Percentiles rank a stretch among this genome's conserved stretches.
These are phyloP conservation scores for Dendrocopos noguchii DNA, from an alignment of 2,113 vertebrate species.

Conservation along the genomic window DNA sequence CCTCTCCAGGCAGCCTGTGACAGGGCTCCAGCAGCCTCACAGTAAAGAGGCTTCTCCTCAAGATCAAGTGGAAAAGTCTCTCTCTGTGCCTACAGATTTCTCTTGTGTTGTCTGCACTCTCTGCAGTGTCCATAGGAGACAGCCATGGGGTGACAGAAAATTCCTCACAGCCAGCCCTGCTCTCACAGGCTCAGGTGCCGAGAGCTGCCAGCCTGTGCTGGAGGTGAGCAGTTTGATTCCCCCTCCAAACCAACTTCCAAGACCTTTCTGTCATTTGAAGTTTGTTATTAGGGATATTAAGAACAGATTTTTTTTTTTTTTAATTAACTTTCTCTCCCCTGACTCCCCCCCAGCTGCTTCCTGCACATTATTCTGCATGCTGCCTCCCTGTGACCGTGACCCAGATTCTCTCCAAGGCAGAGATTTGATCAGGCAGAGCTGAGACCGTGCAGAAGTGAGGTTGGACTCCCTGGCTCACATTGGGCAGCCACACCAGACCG, in stretches of 20 bases:
- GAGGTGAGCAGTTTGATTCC: neutral
- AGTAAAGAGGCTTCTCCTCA: too few relatives aligned
- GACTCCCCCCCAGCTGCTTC: neutral
- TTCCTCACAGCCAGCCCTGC: neutral
- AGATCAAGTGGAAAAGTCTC: too few relatives aligned
- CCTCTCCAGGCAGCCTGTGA: too few relatives aligned
- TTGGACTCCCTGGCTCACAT: neutral
- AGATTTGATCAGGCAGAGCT: neutral
- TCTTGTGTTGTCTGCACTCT: too few relatives aligned
- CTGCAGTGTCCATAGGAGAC: too few relatives aligned
- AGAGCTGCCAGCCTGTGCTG: accelerated
- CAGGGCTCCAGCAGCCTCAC: too few relatives aligned
- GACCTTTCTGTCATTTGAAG: neutral
- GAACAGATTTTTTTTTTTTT: constrained; percentile 27
- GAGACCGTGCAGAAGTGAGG: neutral
- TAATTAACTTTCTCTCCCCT: constrained; percentile 67
- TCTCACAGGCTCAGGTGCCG: neutral
- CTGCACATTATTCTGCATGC: neutral
- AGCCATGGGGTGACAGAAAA: neutral
- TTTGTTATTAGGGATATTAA: neutral
- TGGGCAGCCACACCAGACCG: neutral
- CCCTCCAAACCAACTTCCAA: neutral
- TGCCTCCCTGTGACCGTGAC: constrained; percentile 32
- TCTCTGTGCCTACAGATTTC: too few relatives aligned
- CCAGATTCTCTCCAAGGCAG: neutral